These are phyloP conservation scores for Patiria pectinifera DNA, from an alignment of 53 echinoderm and acorn worm genomes.

Conservation along the genomic window DNA sequence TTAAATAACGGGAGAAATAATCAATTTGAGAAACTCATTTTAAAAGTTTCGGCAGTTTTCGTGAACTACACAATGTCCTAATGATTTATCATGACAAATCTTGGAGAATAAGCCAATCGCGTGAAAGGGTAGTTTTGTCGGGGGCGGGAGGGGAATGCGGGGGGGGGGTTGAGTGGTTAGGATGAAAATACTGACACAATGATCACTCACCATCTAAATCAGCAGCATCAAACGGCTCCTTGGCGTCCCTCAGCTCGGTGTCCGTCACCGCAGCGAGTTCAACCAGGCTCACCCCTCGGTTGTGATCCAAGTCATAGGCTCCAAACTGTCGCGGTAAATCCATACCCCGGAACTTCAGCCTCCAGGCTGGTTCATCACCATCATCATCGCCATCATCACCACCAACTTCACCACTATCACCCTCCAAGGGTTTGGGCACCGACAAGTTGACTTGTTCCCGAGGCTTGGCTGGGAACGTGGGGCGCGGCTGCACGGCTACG, in stretches of 20 bases:
- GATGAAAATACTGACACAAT: neutral
- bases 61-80: too few relatives aligned
- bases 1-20: too few relatives aligned
- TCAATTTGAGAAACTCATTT: too few relatives aligned
- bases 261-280: constrained; percentile 60
- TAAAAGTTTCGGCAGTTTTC: too few relatives aligned
- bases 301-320: constrained; percentile 56
- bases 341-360: constrained; percentile 37
- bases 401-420: neutral
- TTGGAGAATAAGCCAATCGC: too few relatives aligned
- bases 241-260: constrained; percentile 43
- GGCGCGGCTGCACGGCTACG: neutral
- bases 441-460: neutral
- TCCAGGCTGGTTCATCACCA: neutral
- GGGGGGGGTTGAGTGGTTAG: neutral
- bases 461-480: neutral
- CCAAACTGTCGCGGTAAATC: constrained; percentile 48
- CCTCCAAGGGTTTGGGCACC: neutral
- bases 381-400: neutral
- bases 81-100: too few relatives aligned
- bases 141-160: neutral
- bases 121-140: too few relatives aligned
- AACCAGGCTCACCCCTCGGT: constrained; percentile 44
- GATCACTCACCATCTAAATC: constrained; percentile 54
- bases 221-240: constrained; percentile 58